Base-by-base conservation (phyloP, 2,797 vertebrate species). In the Gymnodraco acuticeps region DNA sequence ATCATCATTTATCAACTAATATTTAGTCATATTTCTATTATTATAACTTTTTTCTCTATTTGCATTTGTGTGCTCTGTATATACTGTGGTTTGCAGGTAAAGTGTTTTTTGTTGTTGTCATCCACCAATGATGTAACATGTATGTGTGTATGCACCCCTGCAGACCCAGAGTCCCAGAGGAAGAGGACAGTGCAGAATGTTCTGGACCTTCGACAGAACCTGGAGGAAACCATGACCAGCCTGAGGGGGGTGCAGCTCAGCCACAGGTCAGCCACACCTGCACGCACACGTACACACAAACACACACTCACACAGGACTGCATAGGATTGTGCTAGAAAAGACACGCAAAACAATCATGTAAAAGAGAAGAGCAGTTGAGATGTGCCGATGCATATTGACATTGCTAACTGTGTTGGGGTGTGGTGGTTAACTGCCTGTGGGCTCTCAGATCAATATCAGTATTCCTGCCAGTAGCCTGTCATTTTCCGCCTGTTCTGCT, bases 141-240 rank as follows among this genome's bases (percentile, higher is more conserved):
- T 16, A 20, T 62, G 33, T 63, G 14, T 66, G 53, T 42, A 15
- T 80, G 17, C n/a, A 20, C 15, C 19, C 19, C 11, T 54, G 53
- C 90, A 97, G 98, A 99, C 77, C 97, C 98, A 0, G 98, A 99
- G 84, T 98, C 98, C 80, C 98, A 99, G 92, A 96, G 98, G 83
- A 99, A 99, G 91, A 96, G 97, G 74, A 98, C 98, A 0, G 97
- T 99, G 69, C 97, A 99, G 93, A 99, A 99, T 79, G 97, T 99
- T n/a, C 91, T 99, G 87, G 98, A 99, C 90, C 96, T 99, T 54
- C 96, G 98, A 56, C 98, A 99, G 89, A 99, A 99, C 91, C 93
- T 99, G 90, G 98, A 99, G 83, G 98, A 99, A 84, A 99, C 98
- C 83, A 99, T 99, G 98, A 97, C 96, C 80, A 98, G 97, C 87